Base-by-base conservation (phyloP, 2,113 vertebrate species). In the Chiloscyllium plagiosum region DNA sequence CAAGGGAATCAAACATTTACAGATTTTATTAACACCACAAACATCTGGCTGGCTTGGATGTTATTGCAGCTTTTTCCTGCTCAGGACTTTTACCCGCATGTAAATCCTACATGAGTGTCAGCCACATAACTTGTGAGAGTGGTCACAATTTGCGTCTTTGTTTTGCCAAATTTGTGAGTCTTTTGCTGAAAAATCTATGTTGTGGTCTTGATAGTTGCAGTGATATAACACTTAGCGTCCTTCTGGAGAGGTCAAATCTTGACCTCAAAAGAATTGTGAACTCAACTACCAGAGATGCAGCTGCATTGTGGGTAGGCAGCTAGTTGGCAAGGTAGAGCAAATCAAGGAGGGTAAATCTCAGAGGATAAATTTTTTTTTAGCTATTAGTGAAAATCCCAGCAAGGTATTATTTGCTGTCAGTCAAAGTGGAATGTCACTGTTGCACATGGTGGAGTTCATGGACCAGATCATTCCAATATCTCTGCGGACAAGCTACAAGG, bases 51-150 rank as follows among this genome's bases (percentile, higher is more conserved):
- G 17, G 37, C 13, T 83, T 42, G 1, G 42, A 37, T 83, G 19
- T 83, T 83, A 83, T 83, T 47, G 19, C 80, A 83, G 80, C 37
- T 83, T 83, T 83, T 83, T 83, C 80, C 80, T 83, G 80, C 37
- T 83, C 12, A 6, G 37, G 42, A 83, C 80, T 83, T 42, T 42
- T 37, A 83, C 80, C 80, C 4, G 42, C 37, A 47, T 19, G 42
- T 17, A 83, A 47, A 20, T 83, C 17, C 80, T 83, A 37, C 80
- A 42, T 47, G 80, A 47, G 37, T 47, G 78, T 83, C 37, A 83
- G 15, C 20, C 80, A 47, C 5, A 83, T 42, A 20, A 42, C 15
- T 17, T 47, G 17, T 83, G 37, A 83, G 80, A 83, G 37, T 47
- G 37, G 80, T 42, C 80, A 83, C 80, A 83, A 83, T 42, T 83